phyloP scores from a whole-genome alignment of 2,113 vertebrate species.

The Vulpes vulpes region DNA sequence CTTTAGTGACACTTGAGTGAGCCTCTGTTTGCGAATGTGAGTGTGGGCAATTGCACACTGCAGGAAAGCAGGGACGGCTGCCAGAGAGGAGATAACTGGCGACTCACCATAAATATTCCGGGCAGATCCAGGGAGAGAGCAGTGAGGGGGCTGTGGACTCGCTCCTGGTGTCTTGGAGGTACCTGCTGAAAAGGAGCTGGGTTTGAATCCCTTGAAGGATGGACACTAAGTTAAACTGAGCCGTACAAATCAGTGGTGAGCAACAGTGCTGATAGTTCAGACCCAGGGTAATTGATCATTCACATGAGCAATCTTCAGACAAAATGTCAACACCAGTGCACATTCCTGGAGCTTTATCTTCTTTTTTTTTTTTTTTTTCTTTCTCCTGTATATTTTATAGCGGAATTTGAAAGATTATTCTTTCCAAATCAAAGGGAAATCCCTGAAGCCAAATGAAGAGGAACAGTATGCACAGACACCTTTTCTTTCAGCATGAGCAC shows the following conservation, averaged over 20 bases:
- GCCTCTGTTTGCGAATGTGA: constrained; percentile 87
- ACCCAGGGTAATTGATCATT: background rate
- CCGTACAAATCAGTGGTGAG: background rate
- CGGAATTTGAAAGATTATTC: constrained; percentile 53
- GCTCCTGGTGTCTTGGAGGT: constrained; percentile 31
- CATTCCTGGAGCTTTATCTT: background rate
- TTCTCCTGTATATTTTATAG: constrained; percentile 44
- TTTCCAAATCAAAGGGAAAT: constrained; percentile 62
- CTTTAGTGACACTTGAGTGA: constrained; percentile 87
- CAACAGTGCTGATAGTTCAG: background rate
- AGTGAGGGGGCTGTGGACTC: background rate
- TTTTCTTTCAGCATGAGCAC: constrained; percentile 49
- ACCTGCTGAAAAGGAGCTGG: constrained; percentile 28
- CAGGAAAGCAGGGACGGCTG: constrained; percentile 80
- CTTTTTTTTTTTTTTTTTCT: background rate
- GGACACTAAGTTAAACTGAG: background rate
- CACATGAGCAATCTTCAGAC: background rate
- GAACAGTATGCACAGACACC: background rate
- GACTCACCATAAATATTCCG: constrained; percentile 80
- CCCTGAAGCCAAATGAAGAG: constrained; percentile 7
- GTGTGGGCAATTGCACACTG: constrained; percentile 80
- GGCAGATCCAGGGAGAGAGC: constrained; percentile 50
- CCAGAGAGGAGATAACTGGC: constrained; percentile 84
- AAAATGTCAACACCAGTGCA: background rate
- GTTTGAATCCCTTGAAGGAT: background rate